These are phyloP conservation scores for Mionectes olivaceus DNA, from an alignment of 2,797 vertebrate species.

Conservation along the genomic window DNA sequence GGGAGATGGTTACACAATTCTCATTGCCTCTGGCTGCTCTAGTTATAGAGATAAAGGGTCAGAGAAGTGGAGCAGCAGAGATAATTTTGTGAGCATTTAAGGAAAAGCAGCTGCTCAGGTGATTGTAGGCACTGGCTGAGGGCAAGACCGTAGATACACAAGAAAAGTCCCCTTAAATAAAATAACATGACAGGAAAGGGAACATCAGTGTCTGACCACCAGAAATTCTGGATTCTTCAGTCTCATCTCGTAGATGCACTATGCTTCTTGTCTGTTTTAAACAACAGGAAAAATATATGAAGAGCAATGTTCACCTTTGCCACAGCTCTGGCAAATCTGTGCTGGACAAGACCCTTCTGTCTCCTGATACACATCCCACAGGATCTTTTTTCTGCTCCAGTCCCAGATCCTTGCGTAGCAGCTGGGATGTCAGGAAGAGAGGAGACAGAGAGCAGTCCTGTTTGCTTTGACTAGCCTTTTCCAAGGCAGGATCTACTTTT, in stretches of 20 bases:
- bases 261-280: not conserved
- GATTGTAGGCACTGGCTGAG: not conserved
- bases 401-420: not conserved
- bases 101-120: not conserved
- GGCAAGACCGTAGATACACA: fast-evolving
- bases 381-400: not conserved
- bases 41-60: constrained; percentile 63
- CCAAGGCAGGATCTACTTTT: not conserved
- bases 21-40: constrained; percentile 59
- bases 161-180: not conserved
- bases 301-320: not conserved
- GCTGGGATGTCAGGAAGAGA: not conserved
- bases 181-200: not conserved
- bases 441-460: not conserved
- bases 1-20: constrained; percentile 64
- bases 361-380: not conserved
- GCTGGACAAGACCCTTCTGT: not conserved
- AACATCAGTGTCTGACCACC: not conserved
- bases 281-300: not conserved
- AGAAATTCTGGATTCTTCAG: not conserved
- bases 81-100: constrained; percentile 40
- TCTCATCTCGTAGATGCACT: not conserved
- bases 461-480: not conserved
- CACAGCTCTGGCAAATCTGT: not conserved
- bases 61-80: constrained; percentile 53